These are phyloP conservation scores for Notothenia coriiceps DNA, from an alignment of 2,113 vertebrate genomes.

Conservation along the genomic window DNA sequence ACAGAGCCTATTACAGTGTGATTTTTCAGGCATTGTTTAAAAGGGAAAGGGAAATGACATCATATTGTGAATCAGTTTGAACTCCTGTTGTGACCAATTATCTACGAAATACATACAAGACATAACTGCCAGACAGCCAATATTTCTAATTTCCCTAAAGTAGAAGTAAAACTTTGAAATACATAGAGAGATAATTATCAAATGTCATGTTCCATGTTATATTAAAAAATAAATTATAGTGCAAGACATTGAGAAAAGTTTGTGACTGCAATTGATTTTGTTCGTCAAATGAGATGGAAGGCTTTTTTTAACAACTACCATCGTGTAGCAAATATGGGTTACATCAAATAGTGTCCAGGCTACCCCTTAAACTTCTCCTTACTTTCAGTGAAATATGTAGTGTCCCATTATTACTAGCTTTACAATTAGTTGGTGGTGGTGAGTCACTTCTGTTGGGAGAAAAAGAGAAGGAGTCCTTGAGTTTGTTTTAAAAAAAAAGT, in stretches of 20 bases:
- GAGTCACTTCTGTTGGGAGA: neutral
- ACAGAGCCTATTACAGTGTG: too few species aligned
- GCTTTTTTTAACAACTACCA: too few species aligned
- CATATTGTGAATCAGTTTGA: constrained; percentile 16
- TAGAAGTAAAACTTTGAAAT: too few species aligned
- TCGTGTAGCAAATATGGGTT: neutral
- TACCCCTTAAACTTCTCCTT: neutral
- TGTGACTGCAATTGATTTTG: too few species aligned
- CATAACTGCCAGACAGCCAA: neutral
- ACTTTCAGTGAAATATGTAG: neutral
- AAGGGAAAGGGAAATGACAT: constrained; percentile 24
- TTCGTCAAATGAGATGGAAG: too few species aligned
- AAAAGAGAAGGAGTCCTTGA: constrained; percentile 7
- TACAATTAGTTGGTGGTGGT: neutral
- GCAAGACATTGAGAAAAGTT: too few species aligned
- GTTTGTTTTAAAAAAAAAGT: neutral
- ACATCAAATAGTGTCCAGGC: neutral
- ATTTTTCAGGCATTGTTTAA: constrained; percentile 29
- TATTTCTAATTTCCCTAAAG: neutral
- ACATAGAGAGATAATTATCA: too few species aligned
- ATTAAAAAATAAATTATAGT: too few species aligned
- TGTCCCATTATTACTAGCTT: neutral
- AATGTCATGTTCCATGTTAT: too few species aligned
- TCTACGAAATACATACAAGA: neutral
- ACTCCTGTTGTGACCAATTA: constrained; percentile 1